Evolutionary conservation across 1,140 invertebrate genomes (phyloP), one percentile per base, ranked within the genome.

Genomic region (Gerris buenoi): DNA sequence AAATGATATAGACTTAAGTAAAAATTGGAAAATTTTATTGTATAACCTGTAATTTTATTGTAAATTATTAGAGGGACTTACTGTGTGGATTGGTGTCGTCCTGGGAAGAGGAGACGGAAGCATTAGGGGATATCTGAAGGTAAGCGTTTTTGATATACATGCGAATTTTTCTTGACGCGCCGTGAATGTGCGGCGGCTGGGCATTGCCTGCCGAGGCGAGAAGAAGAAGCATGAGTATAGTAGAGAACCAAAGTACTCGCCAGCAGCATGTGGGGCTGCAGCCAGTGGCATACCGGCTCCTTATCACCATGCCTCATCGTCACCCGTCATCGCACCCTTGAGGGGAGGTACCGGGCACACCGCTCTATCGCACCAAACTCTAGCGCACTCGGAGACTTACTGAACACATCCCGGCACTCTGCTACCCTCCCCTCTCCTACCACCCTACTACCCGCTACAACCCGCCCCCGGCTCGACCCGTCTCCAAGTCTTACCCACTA

Each of bases 91-190:
- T 88, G 72, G 79, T 81, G 76, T 86, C 84, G 74, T 89, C 84
- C 73, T 81, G 81, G 74, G 87, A 88, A 65, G 88, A 87, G 78
- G 88, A 88, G 75, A 91, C 87, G 68, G 85, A 86, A 73, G 88
- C 88, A 77, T 90, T 87, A 60, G 86, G 86, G 75, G 88, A 74
- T 65, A 90, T 80, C 77, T 90, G 88, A 68, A 91, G 80, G 75
- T 87, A 85, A 68, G 84, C 81, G 78, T 90, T 88, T 76, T 87
- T 89, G 75, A 91, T 84, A 78, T 85, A 88, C 81, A 91, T 84
- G 77, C 87, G 86, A 72, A 90, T 88, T 73, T 87, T 88, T 67
- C 87, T 80, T 25, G 84, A 84, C 25, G 84, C 82, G 72, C 87
- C 87, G 25, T 83, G 85, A 74, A 87, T 85, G 75, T 86, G 84